A percentile compares a stretch with the other conserved stretches of the same genome.
These are phyloP conservation scores for Gibbula magus DNA, from an alignment of 2,888 invertebrate species.

Conservation along the genomic window DNA sequence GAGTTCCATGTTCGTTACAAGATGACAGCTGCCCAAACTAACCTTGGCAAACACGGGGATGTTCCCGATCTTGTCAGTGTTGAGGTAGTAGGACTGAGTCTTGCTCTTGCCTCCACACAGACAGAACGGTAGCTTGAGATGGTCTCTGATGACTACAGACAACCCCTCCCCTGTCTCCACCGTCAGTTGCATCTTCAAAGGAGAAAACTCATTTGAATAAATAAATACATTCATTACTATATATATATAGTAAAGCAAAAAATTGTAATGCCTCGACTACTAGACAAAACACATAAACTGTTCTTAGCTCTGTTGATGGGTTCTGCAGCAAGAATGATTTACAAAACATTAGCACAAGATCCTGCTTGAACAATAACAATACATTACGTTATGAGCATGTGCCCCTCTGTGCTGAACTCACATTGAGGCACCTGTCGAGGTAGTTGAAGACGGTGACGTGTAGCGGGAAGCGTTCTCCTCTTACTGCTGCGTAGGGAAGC, in stretches of 20 bases:
- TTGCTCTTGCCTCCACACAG: constrained; percentile 68
- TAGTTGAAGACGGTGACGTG: constrained; percentile 85
- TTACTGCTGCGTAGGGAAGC: constrained; percentile 81
- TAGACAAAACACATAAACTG: no score
- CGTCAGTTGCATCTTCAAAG: constrained; percentile 51
- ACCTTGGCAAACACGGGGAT: constrained; percentile 76
- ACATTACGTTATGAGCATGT: no score
- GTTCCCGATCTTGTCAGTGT: constrained; percentile 74
- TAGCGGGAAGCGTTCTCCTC: constrained; percentile 82
- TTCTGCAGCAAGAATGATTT: no score
- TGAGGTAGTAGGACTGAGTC: constrained; percentile 60
- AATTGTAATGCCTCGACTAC: neutral
- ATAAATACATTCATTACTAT: neutral
- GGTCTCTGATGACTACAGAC: constrained; percentile 30
- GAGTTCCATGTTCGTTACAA: neutral
- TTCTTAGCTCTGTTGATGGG: no score
- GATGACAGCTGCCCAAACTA: constrained; percentile 28
- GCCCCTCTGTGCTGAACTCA: constrained; percentile 72
- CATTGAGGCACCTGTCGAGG: constrained; percentile 82
- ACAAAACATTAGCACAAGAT: no score
- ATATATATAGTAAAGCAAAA: neutral
- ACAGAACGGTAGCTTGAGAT: constrained; percentile 51
- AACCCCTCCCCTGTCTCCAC: constrained; percentile 49
- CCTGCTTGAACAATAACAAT: no score
- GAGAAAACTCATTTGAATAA: neutral